A percentile compares a stretch with the other conserved stretches of the same genome.
These are phyloP conservation scores for Enteromius mattozi DNA, from an alignment of 2,797 vertebrate genomes.

Conservation along the genomic window DNA sequence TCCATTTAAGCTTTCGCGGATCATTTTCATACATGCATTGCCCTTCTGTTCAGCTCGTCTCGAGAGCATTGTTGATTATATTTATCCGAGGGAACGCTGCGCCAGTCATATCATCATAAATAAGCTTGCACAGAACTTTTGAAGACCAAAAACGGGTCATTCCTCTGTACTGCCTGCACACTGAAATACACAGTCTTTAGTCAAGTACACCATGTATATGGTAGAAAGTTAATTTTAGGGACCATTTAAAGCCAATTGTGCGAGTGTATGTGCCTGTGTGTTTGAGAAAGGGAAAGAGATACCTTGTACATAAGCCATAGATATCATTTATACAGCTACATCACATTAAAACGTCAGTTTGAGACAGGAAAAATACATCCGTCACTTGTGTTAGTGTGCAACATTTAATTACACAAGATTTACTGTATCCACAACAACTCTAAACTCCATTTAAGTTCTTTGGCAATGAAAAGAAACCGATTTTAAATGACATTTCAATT, in stretches of 20 bases:
- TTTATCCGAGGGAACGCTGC: slow-evolving; percentile 23
- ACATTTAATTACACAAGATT: slow-evolving; percentile 61
- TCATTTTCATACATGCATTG: slow-evolving; percentile 28
- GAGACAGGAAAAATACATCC: slow-evolving; percentile 57
- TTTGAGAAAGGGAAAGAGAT: slow-evolving; percentile 66
- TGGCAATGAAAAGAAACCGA: slow-evolving; percentile 36
- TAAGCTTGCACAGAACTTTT: slow-evolving; percentile 42
- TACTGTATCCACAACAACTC: slow-evolving; percentile 58
- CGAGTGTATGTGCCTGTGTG: slow-evolving; percentile 64
- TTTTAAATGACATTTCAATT: slow-evolving; percentile 44
- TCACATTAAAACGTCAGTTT: slow-evolving; percentile 63
- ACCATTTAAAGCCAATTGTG: slow-evolving; percentile 63
- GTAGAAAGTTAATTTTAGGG: slow-evolving; percentile 61
- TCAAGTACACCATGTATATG: slow-evolving; percentile 22
- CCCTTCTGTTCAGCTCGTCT: slow-evolving; percentile 15
- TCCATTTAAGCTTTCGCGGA: slow-evolving; percentile 34
- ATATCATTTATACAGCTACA: slow-evolving; percentile 60
- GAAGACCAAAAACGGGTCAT: slow-evolving; percentile 47
- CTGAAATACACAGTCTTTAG: slow-evolving; percentile 44
- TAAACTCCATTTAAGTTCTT: slow-evolving; percentile 21
- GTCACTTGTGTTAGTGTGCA: slow-evolving; percentile 63
- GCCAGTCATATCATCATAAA: slow-evolving; percentile 45
- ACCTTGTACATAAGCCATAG: slow-evolving; percentile 76
- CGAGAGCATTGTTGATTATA: slow-evolving; percentile 10
- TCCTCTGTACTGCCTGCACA: slow-evolving; percentile 65